phyloP scores from a whole-genome alignment of 2,888 invertebrate genomes.

The Pristionchus fissidentatus region DNA sequence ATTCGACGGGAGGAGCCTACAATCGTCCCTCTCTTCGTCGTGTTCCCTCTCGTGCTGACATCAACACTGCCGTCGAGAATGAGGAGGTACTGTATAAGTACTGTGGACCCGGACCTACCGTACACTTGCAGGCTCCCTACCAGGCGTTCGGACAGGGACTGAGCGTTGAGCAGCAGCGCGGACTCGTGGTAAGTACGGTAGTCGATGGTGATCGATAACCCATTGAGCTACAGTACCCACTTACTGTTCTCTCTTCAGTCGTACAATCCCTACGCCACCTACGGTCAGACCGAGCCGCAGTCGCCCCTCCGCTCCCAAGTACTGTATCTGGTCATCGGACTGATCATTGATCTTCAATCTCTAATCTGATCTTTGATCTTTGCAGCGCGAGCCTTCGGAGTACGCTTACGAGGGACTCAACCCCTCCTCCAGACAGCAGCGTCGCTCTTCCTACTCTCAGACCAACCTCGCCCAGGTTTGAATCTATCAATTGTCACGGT shows the following conservation, averaged over 20 bases:
- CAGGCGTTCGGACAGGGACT: slow-evolving; percentile 12
- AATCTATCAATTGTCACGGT: no score
- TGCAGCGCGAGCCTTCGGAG: slow-evolving; percentile 34
- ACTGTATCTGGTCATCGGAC: neutral
- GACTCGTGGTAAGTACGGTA: slow-evolving; percentile 31
- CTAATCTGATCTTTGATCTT: slow-evolving; percentile 35
- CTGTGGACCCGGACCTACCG: no score
- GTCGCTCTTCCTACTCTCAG: slow-evolving; percentile 10
- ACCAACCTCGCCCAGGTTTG: neutral
- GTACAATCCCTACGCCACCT: slow-evolving; percentile 27
- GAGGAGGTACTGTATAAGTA: slow-evolving; percentile 26
- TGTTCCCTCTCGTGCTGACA: slow-evolving; percentile 27
- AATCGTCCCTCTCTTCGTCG: slow-evolving; percentile 21
- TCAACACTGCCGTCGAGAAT: slow-evolving; percentile 35
- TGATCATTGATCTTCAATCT: neutral
- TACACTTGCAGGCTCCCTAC: slow-evolving; percentile 32
- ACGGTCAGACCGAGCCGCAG: neutral
- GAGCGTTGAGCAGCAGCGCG: neutral
- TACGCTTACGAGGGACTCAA: slow-evolving; percentile 29
- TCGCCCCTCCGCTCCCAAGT: neutral
- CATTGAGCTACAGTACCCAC: no score
- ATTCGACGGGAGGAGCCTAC: slow-evolving; percentile 16
- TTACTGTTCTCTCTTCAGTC: neutral
- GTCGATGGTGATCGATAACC: no score
- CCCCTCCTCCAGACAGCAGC: slow-evolving; percentile 27